Percentiles rank a stretch among this genome's conserved stretches.
Evolutionary conservation across 2,113 vertebrate genomes (phyloP).

Genomic region (Telmatochromis sp.): DNA sequence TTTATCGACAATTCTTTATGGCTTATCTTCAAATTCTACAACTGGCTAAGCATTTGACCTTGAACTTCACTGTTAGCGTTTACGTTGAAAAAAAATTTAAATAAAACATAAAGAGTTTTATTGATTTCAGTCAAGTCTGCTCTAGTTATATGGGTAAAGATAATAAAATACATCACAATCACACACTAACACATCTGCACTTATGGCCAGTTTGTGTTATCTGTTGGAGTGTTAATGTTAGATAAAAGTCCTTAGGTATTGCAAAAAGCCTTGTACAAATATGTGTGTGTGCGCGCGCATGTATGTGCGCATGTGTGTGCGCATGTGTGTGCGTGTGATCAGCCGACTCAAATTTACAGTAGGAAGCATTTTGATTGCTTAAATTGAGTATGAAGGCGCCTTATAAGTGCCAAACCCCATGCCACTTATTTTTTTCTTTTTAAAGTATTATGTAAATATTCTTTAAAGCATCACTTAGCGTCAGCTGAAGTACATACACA

Average conservation of each 20-base stretch:
- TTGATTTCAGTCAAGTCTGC: not conserved
- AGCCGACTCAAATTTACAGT: not conserved
- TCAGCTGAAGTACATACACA: not conserved
- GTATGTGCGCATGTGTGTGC: not conserved
- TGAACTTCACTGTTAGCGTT: not conserved
- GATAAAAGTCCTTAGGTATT: not conserved
- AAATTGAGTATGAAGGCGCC: not conserved
- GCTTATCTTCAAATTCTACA: not conserved
- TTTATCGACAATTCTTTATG: not conserved
- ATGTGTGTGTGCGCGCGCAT: rapidly evolving
- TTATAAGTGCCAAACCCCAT: not conserved
- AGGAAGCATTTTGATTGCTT: not conserved
- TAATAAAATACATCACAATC: not conserved
- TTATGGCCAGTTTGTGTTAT: not conserved
- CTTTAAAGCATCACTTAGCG: not conserved
- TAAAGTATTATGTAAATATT: not conserved
- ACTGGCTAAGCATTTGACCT: not conserved
- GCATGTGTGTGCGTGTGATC: not conserved
- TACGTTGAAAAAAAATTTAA: not conserved
- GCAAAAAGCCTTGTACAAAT: not conserved
- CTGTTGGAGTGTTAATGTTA: not conserved
- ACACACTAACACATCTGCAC: not conserved
- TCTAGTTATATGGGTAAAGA: not conserved
- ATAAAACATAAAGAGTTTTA: not conserved
- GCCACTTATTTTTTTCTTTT: not conserved